Conservation (phyloP, 2,888 invertebrate species). For the Drosophila pseudotakahashii region DNA sequence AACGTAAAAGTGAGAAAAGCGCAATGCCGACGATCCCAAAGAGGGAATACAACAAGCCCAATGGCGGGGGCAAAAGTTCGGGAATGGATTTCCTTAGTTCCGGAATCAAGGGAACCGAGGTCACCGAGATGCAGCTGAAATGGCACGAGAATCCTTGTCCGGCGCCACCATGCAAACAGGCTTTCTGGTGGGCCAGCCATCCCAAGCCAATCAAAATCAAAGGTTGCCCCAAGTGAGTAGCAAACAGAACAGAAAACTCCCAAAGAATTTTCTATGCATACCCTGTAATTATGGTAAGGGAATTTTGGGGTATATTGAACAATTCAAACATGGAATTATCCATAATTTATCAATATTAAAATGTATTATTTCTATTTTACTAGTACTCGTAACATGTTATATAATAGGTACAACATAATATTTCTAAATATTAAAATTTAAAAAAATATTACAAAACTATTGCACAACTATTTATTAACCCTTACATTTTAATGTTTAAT, state of each 20-base stretch:
- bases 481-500: no score
- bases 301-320: not conserved
- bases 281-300: not conserved
- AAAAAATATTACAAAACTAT: no score
- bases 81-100: constrained; percentile 39
- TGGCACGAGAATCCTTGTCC: constrained; percentile 74
- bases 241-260: constrained; percentile 19
- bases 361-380: no score
- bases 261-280: constrained; percentile 32
- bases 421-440: no score
- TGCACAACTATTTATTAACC: no score
- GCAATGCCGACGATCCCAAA: constrained; percentile 80
- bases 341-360: no score
- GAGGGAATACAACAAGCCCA: constrained; percentile 62
- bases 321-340: no score
- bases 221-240: constrained; percentile 78
- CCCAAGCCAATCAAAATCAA: constrained; percentile 83
- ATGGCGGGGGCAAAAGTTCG: constrained; percentile 46
- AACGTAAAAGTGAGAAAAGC: constrained; percentile 16
- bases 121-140: constrained; percentile 81
- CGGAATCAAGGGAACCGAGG: constrained; percentile 69
- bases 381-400: no score
- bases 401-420: no score
- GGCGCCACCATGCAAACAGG: constrained; percentile 81
- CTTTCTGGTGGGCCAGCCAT: constrained; percentile 84